phyloP scores from a whole-genome alignment of 2,797 vertebrate genomes.

The Trematomus bernacchii region DNA sequence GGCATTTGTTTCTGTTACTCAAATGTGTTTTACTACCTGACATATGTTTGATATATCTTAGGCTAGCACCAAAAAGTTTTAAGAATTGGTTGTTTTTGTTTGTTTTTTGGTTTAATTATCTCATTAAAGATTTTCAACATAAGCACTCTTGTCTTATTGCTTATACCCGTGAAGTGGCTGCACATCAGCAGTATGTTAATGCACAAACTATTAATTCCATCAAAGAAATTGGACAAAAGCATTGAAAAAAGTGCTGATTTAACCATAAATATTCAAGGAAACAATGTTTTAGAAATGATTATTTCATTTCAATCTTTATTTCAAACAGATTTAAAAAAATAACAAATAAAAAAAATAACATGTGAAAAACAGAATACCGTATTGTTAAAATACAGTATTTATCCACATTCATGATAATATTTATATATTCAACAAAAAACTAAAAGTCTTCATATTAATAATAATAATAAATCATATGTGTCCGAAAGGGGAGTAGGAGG shows the following conservation, averaged over 20 bases:
- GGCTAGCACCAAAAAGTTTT: conserved; percentile 84
- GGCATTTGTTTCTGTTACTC: conserved; percentile 70
- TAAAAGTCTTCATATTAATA: no score
- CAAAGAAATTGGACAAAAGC: not conserved
- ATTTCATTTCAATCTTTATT: no score
- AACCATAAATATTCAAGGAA: not conserved
- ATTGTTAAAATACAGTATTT: no score
- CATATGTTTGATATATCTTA: conserved; percentile 82
- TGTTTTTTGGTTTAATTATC: conserved; percentile 68
- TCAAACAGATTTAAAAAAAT: no score
- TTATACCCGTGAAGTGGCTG: not conserved
- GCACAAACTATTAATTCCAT: not conserved
- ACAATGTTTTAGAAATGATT: not conserved
- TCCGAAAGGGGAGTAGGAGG: no score
- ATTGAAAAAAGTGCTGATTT: not conserved
- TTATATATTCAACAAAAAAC: no score
- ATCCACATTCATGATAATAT: no score
- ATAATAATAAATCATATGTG: no score
- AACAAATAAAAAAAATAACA: no score
- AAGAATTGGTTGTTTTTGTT: conserved; percentile 52
- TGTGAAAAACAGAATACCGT: no score
- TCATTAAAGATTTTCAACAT: conserved; percentile 86
- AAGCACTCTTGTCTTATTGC: conserved; percentile 13
- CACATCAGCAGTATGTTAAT: not conserved
- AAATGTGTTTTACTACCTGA: conserved; percentile 78